Percentiles rank a stretch among this genome's conserved stretches.
These are phyloP conservation scores for Parazoanthus atlanticus DNA, from an alignment of 92 coral and sea anemone species.

Conservation along the genomic window DNA sequence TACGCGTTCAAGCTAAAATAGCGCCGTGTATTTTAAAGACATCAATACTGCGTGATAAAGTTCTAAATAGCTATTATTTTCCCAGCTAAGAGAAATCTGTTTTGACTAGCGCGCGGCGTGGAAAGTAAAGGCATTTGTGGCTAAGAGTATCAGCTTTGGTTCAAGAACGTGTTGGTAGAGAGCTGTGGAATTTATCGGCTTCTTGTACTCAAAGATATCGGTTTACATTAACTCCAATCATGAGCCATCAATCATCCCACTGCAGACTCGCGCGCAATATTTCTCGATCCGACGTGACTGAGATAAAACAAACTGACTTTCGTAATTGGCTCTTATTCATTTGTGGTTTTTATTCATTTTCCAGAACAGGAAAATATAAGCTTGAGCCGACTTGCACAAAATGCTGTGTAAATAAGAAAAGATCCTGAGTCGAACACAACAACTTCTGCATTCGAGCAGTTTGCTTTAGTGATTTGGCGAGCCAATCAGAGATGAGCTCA, in stretches of 20 bases:
- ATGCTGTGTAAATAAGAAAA: slow-evolving; percentile 73
- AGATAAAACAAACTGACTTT: slow-evolving; percentile 35
- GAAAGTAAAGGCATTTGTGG: slow-evolving; percentile 9
- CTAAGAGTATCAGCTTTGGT: slow-evolving; percentile 20
- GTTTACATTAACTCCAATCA: slow-evolving; percentile 16
- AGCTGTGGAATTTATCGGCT: slow-evolving; percentile 36
- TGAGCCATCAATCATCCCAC: slow-evolving; percentile 24
- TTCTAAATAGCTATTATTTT: slow-evolving; percentile 7
- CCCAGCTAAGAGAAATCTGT: slow-evolving; percentile 19
- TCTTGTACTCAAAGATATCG: slow-evolving; percentile 36
- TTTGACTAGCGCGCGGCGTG: slow-evolving; percentile 33
- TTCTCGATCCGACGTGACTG: slow-evolving; percentile 39
- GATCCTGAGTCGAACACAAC: slow-evolving; percentile 68
- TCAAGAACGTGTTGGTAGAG: slow-evolving; percentile 32
- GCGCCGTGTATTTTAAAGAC: neutral
- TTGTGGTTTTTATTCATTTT: slow-evolving; percentile 49
- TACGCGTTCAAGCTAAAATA: neutral
- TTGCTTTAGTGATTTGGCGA: slow-evolving; percentile 76
- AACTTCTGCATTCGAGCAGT: slow-evolving; percentile 64
- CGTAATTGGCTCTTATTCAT: slow-evolving; percentile 25
- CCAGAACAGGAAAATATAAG: slow-evolving; percentile 60
- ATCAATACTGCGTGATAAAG: neutral
- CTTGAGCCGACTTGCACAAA: slow-evolving; percentile 58
- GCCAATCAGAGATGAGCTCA: slow-evolving; percentile 75
- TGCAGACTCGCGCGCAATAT: slow-evolving; percentile 14